Base-by-base conservation (phyloP, 2,888 invertebrate species). In the Lomographa bimaculata region DNA sequence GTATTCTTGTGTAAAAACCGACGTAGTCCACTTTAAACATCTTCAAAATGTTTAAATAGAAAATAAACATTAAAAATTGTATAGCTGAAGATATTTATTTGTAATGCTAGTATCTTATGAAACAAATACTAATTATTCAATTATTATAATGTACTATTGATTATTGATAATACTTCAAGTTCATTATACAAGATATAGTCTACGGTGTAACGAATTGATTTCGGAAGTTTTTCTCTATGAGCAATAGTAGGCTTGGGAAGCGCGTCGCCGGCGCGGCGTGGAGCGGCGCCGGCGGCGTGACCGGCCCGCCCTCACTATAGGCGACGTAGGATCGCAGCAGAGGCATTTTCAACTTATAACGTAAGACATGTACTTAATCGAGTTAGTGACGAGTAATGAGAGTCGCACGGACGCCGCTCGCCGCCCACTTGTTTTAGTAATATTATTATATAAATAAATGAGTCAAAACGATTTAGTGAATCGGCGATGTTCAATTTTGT, bases 31-130 rank as follows among this genome's bases (percentile, higher is more conserved):
- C 78, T 82, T 82, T 82, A 72, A 81, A 83, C 86, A 85, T 86
- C 84, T 85, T 79, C 80, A 68, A 79, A 82, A 81, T 85, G 85
- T 86, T 87, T 84, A 76, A 81, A 84, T 83, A 83, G 81, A 79
- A 80, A 82, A 79, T 81, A 57, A 81, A 85, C 83, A 84, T 85
- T 80, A 76, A 86, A 57, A 79, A 83, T 84, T 85, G 86, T 87
- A 87, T 89, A 89, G 87, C 87, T 86, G 87, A 86, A 83, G 81
- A 79, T 87, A 86, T 89, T 89, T 83, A 86, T 89, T 89, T 87
- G 85, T 89, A 87, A 86, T 86, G 87, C 89, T 89, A 89, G 89
- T 87, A 84, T 89, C 86, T 87, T 87, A 86, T 86, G 85, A 87
- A 87, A 84, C 83, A 82, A 85, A 86, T 85, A 89, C 86, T 89